Conservation (phyloP, 2,888 invertebrate species). For the Alitta virens region DNA sequence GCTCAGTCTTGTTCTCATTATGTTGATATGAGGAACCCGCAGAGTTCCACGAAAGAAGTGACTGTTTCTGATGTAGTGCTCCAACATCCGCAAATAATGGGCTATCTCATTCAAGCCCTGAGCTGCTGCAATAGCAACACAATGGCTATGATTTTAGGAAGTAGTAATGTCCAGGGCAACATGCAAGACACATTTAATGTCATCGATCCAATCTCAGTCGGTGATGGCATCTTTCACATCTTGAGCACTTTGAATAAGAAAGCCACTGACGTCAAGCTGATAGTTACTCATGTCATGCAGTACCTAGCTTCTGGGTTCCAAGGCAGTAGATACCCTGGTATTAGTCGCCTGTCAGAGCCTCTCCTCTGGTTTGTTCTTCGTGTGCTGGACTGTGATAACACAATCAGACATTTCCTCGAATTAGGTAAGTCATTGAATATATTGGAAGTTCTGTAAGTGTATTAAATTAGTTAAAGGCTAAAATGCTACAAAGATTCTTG, state of each 20-base stretch:
- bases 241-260: constrained; percentile 74
- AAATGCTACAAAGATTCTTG: neutral
- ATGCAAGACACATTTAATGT: constrained; percentile 45
- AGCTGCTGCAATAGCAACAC: constrained; percentile 74
- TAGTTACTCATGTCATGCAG: constrained; percentile 75
- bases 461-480: no score
- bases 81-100: constrained; percentile 70
- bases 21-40: constrained; percentile 9
- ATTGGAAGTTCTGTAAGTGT: no score
- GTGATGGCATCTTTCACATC: constrained; percentile 84
- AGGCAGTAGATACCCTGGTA: constrained; percentile 35
- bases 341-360: constrained; percentile 76
- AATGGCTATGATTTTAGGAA: constrained; percentile 67
- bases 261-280: constrained; percentile 72
- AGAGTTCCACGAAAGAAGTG: neutral
- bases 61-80: constrained; percentile 48
- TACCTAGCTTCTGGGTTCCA: constrained; percentile 61
- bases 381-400: constrained; percentile 74
- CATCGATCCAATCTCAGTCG: constrained; percentile 69
- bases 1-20: constrained; percentile 17
- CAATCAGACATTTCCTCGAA: constrained; percentile 73
- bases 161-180: constrained; percentile 48
- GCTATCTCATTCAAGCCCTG: constrained; percentile 74
- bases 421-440: constrained; percentile 64
- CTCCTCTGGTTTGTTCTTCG: constrained; percentile 80